Base-by-base conservation (phyloP, 2,888 invertebrate species). In the Microchrysa polita region DNA sequence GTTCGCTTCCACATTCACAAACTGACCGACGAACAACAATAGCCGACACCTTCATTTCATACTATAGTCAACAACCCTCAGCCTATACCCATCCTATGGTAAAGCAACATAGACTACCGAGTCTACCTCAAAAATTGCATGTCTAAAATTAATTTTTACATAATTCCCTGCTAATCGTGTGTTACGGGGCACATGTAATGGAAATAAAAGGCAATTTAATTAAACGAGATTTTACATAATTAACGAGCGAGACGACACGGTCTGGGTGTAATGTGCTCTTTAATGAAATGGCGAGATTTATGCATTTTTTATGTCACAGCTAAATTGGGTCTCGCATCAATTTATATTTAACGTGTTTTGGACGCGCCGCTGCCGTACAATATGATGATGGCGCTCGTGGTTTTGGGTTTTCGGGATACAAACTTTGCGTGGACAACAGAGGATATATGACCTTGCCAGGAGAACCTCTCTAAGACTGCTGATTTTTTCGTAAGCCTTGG, bases 141-240 rank as follows among this genome's bases (percentile, higher is more conserved):
- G 75, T 57, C 75, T 74, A 63, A 72, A 72, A 74, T 76, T 76
- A 74, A 76, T 76, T 74, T 73, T 74, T 74, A 71, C 69, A 65
- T 73, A 73, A 69, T 73, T 42, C 14, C 27, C 59, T 53, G 42
- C 42, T 73, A 74, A 73, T 74, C 72, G 69, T 63, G 20, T 72
- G 72, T 61, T 72, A 27, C 18, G 42, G 18, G 20, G 40, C 40
- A 52, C 27, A 73, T 69, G 65, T 74, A 76, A 76, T 76, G 69
- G 55, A 65, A 74, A 76, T 76, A 74, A 73, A 73, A 69, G 27
- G 75, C 74, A 73, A 69, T 76, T 59, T 74, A 76, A 74, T 74
- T 74, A 75, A 75, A 73, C 52, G 65, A 76, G 74, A 72, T 73
- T 76, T 76, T 76, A 69, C 75, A 76, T 76, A 74, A 76, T 76